These are phyloP conservation scores for Catostylus mosaicus DNA, from an alignment of 30 jellyfish, hydroid and myxozoan species.

Conservation along the genomic window DNA sequence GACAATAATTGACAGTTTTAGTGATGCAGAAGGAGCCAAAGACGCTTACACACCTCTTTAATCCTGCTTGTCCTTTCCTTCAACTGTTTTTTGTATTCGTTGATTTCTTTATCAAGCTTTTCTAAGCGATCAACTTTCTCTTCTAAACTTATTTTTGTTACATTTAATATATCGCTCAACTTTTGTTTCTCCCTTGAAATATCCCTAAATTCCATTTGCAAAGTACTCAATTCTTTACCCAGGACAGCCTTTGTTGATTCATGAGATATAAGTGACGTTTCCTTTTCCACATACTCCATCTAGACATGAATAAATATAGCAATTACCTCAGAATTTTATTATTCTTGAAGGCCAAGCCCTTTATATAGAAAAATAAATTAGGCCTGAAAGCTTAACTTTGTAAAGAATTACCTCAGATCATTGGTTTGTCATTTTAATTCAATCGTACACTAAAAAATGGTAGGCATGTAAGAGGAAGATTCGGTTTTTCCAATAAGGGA, in stretches of 20 bases:
- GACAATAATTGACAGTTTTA: background rate
- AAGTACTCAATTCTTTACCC: conserved; percentile 39
- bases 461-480: too few species aligned
- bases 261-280: conserved; percentile 52
- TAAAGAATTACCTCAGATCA: too few species aligned
- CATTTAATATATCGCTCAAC: conserved; percentile 37
- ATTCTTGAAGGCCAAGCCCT: too few species aligned
- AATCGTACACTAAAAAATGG: too few species aligned
- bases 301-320: background rate
- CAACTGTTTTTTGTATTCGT: conserved; percentile 35
- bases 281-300: conserved; percentile 64
- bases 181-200: conserved; percentile 65
- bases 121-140: conserved; percentile 28
- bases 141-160: conserved; percentile 44
- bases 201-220: conserved; percentile 67
- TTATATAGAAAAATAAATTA: background rate
- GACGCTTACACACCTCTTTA: conserved; percentile 47
- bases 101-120: conserved; percentile 43
- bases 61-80: conserved; percentile 49
- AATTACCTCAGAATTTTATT: too few species aligned
- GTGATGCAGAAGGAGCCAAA: background rate
- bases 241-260: conserved; percentile 57
- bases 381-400: too few species aligned
- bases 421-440: too few species aligned
- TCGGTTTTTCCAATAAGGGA: too few species aligned